Evolutionary conservation across 1,140 invertebrate genomes (phyloP), one percentile per base, ranked within the genome.

Genomic region (Neodiprion virginianus): DNA sequence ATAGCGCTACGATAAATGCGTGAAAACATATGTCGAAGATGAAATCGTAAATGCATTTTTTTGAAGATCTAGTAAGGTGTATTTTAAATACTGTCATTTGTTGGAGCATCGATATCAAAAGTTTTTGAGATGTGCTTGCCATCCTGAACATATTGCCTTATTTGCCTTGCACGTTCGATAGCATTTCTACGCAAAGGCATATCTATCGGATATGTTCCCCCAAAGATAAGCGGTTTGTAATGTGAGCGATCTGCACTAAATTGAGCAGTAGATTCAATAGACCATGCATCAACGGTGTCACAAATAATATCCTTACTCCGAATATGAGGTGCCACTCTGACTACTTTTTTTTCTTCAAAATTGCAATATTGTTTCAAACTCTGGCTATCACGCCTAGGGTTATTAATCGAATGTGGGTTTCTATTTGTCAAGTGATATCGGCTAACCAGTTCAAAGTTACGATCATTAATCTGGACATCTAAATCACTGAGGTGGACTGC

Each of bases 151-250:
- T 74, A 40, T 71, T 78, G 71, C 66, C 69, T 73, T 49, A 69
- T 65, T 77, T 73, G n/a, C 40, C 72, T 71, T 72, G 48, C 21
- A 73, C 72, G 48, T 5, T 17, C 28, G 28, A 71, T 72, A 48
- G 23, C 68, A 11, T 73, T 82, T 48, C n/a, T 75, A 73, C 47
- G 83, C 82, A 79, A 85, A 47, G 94, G 94, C 77, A 90, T 88
- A 82, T 95, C 94, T 68, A 96, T 95, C 2, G 94, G 94, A 88
- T 92, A 96, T 8, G 95, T 96, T 49, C 95, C 94, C 71, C 94
- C 94, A 82, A 95, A 96, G 61, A 96, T 90, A 0, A 95, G 85
- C 28, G 93, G 92, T 81, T 92, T 92, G 77, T 90, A 92, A 47
- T 77, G 69, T 11, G 84, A 79, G 23, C 83, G 72, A 61, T 85